These are phyloP conservation scores for Aplysina aerophoba DNA, from an alignment of 37 sponge, comb jelly and placozoan genomes.

Conservation along the genomic window DNA sequence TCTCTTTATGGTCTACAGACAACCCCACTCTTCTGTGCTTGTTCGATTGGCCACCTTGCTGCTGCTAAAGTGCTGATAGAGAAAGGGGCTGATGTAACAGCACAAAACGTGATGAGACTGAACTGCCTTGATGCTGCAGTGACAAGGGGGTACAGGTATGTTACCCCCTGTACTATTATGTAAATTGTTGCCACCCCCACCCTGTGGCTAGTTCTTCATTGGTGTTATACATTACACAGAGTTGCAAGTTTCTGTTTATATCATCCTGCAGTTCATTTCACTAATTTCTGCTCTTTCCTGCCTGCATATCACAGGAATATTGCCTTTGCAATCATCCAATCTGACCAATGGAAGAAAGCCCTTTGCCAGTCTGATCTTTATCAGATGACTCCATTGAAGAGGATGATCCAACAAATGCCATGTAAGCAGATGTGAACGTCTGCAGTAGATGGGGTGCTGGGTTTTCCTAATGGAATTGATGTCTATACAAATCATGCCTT, in stretches of 20 bases:
- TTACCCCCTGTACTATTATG: not conserved
- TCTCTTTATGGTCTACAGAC: constrained; percentile 26
- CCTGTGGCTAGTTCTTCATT: no score
- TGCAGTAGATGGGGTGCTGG: no score
- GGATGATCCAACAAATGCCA: constrained; percentile 84
- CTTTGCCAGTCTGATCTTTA: constrained; percentile 56
- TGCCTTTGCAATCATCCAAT: constrained; percentile 57
- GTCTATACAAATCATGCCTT: no score
- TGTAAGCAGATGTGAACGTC: no score
- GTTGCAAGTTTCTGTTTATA: no score
- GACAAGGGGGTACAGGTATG: constrained; percentile 73
- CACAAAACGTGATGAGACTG: constrained; percentile 6
- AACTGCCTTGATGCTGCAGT: constrained; percentile 89
- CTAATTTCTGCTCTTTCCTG: no score
- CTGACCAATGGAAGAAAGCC: constrained; percentile 55
- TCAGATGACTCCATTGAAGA: constrained; percentile 72
- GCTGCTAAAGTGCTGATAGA: constrained; percentile 63
- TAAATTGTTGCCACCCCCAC: not conserved
- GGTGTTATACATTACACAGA: no score
- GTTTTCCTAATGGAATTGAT: no score
- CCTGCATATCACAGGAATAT: constrained; percentile 58
- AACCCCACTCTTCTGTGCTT: constrained; percentile 87
- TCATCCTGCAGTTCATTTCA: no score
- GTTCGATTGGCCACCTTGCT: constrained; percentile 60
- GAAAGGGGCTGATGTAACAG: constrained; percentile 63